Evolutionary conservation across 2,113 vertebrate genomes (phyloP).

Genomic region (Neogale vison): DNA sequence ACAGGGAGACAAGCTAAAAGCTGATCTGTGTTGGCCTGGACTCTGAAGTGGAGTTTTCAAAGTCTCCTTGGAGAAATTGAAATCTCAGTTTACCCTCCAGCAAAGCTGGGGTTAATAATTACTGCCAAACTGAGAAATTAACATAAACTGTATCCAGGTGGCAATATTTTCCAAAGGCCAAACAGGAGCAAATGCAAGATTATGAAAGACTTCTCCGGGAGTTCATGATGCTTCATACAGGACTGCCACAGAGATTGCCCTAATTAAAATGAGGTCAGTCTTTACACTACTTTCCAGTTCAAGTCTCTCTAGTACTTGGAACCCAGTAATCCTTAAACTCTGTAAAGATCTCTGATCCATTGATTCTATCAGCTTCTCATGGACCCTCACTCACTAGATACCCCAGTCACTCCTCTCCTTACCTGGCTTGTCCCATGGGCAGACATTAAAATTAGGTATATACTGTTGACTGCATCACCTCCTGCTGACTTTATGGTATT

Average conservation of each 20-base stretch:
- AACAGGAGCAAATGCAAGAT: background rate
- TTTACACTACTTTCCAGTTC: background rate
- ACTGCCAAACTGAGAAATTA: slow-evolving; percentile 6
- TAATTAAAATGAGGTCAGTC: background rate
- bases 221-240: background rate
- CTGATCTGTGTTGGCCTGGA: background rate
- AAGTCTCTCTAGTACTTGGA: background rate
- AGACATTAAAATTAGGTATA: background rate
- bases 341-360: background rate
- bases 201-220: background rate
- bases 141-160: background rate
- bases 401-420: background rate
- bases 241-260: background rate
- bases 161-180: background rate
- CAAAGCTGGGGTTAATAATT: background rate
- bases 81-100: background rate
- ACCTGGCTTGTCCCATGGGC: background rate
- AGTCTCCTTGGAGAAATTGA: background rate
- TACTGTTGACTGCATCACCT: background rate
- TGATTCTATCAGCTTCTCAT: background rate
- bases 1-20: background rate
- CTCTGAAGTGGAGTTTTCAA: background rate
- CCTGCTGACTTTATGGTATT: background rate
- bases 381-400: background rate
- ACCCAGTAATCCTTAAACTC: background rate